Percentiles rank a stretch among this genome's conserved stretches.
Conservation (phyloP, 53 echinoderm and acorn worm genomes). For the Holothuria leucospilota region DNA sequence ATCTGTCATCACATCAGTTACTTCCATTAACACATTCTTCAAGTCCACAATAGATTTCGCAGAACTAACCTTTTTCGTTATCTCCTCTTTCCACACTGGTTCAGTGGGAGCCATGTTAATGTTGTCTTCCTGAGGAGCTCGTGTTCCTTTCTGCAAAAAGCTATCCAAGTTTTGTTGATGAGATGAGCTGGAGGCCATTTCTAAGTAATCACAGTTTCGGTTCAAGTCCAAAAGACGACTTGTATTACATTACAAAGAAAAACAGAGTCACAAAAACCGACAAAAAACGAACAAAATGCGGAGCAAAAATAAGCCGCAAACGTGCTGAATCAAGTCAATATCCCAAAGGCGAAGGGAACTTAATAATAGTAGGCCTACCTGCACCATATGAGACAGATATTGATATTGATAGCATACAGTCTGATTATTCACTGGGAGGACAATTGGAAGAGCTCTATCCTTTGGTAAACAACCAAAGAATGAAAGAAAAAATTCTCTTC, state of each 20-base stretch:
- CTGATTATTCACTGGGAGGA: no score
- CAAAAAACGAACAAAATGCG: not conserved
- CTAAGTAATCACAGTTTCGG: not conserved
- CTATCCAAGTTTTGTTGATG: not conserved
- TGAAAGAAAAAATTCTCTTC: no score
- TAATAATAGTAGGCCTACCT: no score
- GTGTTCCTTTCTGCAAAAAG: not conserved
- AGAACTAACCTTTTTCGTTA: not conserved
- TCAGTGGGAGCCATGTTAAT: not conserved
- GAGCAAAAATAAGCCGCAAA: not conserved
- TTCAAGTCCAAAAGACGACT: not conserved
- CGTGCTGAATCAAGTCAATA: not conserved
- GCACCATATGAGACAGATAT: no score
- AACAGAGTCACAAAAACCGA: no score
- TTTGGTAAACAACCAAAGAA: no score
- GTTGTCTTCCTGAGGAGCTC: not conserved
- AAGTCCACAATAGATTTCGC: slow-evolving; percentile 5
- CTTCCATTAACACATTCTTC: not conserved
- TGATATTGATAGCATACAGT: no score
- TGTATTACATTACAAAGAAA: not conserved
- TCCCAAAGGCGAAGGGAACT: no score
- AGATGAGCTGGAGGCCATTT: not conserved
- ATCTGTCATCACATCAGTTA: not conserved
- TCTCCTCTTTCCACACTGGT: slow-evolving; percentile 1
- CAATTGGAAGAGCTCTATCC: no score